Evolutionary conservation across 2,797 vertebrate species (phyloP), one percentile per base, ranked within the genome.

Genomic region (Gallinago nigripennis): DNA sequence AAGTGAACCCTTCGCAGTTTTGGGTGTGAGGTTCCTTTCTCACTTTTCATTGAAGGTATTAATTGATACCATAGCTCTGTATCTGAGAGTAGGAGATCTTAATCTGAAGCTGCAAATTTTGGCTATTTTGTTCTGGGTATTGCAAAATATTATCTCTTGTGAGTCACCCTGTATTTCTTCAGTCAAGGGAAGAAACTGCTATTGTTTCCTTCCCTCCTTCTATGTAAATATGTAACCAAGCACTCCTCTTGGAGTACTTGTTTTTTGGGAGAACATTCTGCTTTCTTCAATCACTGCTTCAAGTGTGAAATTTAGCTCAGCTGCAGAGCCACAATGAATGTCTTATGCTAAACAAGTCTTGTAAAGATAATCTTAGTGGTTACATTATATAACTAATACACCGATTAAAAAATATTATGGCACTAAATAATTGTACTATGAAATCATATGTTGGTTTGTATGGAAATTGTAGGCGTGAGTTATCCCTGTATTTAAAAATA

Each of bases 291-390:
- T 84, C 41, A 24, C 21, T 37, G 8, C 60, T 79, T 94, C 61
- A 82, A 80, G 54, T 91, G 86, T 84, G 91, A 96, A 91, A 86
- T 78, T 75, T 18, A 93, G 92, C 78, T 89, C 65, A 89, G 63
- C 88, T 90, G 28, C 51, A 82, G 46, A 86, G 66, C 35, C 39
- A 76, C 58, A 79, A 56, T n/a, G 50, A 56, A 54, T 63, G 46
- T 51, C 16, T 86, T 35, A 43, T 61, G 57, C 41, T 78, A 71
- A 86, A 88, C 48, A 88, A 78, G 27, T 35, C 37, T 54, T 72
- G 30, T 76, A n/a, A 82, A 95, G 91, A 69, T 87, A 78, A 80
- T 43, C 63, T 56, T 58, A 70, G 46, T 75, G 19, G 86, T 80
- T 75, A 27, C 21, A 14, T 83, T 82, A 48, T 77, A 17, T 23